These are phyloP conservation scores for Lasioglossum pauxillum DNA, from an alignment of 2,888 invertebrate species.

Conservation along the genomic window DNA sequence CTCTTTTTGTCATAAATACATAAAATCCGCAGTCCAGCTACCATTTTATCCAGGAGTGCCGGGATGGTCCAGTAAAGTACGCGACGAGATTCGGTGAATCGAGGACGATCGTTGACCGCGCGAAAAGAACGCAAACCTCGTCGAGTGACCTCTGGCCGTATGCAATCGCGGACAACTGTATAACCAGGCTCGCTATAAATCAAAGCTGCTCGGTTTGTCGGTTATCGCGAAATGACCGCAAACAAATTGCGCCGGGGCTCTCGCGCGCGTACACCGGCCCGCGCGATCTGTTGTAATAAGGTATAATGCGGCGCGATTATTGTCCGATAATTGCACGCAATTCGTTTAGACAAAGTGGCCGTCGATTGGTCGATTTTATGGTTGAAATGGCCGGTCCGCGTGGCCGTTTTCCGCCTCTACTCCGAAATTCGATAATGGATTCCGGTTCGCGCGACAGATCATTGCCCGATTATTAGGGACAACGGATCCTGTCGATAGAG, in stretches of 20 bases:
- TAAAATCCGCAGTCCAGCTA: no score
- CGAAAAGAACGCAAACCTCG: conserved; percentile 35
- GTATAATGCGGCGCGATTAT: conserved; percentile 50
- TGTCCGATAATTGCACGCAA: conserved; percentile 45
- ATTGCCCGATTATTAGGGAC: background rate
- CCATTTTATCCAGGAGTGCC: no score
- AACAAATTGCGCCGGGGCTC: conserved; percentile 41
- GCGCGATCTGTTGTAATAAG: conserved; percentile 43
- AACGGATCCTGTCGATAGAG: background rate
- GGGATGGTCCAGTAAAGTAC: background rate
- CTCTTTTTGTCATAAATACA: no score
- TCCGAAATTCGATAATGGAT: background rate
- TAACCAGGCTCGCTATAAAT: conserved; percentile 42
- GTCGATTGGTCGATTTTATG: conserved; percentile 29
- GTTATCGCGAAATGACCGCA: conserved; percentile 43
- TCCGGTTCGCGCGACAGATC: background rate
- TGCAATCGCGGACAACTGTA: conserved; percentile 20
- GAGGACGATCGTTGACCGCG: conserved; percentile 19
- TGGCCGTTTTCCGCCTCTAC: background rate
- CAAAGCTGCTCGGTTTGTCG: conserved; percentile 39
- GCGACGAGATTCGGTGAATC: background rate
- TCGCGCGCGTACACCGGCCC: background rate
- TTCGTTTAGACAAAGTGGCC: conserved; percentile 26
- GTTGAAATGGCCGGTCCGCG: conserved; percentile 19
- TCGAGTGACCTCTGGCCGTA: background rate